phyloP scores from a whole-genome alignment of 2,888 invertebrate species.

The Eristalis tenax region DNA sequence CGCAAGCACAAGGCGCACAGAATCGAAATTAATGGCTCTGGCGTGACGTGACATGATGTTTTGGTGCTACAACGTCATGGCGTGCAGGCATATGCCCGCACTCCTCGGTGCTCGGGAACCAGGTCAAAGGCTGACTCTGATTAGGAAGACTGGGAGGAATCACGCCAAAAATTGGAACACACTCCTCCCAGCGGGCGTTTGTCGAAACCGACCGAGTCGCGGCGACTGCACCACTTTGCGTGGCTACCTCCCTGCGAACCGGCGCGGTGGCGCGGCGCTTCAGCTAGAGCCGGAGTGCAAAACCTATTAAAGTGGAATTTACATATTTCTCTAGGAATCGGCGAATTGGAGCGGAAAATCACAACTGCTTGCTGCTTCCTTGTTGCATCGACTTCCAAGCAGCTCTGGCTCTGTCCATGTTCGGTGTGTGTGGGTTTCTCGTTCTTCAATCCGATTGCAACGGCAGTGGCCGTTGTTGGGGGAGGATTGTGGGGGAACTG shows the following conservation, averaged over 20 bases:
- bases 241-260: conserved; percentile 29
- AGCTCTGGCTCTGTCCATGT: background rate
- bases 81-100: conserved; percentile 18
- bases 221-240: background rate
- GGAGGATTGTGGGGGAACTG: conserved; percentile 44
- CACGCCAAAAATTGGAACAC: conserved; percentile 32
- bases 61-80: conserved; percentile 21
- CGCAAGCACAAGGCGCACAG: conserved; percentile 2
- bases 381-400: conserved; percentile 57
- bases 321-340: conserved; percentile 63
- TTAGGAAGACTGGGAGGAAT: conserved; percentile 42
- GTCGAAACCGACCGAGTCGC: background rate
- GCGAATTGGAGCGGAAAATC: conserved; percentile 71
- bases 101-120: background rate
- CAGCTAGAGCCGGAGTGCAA: conserved; percentile 1
- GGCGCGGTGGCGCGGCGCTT: conserved; percentile 5
- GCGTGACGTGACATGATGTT: conserved; percentile 65
- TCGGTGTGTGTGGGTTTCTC: conserved; percentile 53
- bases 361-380: conserved; percentile 67
- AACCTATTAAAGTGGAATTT: conserved; percentile 65
- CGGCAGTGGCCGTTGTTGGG: background rate
- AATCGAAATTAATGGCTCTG: conserved; percentile 49
- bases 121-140: conserved; percentile 60
- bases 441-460: conserved; percentile 42
- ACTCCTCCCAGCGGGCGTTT: conserved; percentile 23